These are phyloP conservation scores for Boleophthalmus pectinirostris DNA, from an alignment of 2,113 vertebrate species.

Conservation along the genomic window DNA sequence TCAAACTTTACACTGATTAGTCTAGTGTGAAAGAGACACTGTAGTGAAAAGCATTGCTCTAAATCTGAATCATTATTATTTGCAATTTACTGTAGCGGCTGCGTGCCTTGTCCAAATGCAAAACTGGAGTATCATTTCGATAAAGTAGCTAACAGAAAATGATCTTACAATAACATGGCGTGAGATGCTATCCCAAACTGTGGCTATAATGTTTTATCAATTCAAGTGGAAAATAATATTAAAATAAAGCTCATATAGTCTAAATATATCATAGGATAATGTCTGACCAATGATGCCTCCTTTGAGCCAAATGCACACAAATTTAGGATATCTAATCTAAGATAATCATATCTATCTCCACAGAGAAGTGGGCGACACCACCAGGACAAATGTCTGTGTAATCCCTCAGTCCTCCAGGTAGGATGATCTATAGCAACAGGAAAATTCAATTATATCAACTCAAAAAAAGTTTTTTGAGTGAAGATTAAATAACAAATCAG, in stretches of 20 bases:
- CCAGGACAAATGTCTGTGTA: no score
- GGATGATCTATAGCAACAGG: no score
- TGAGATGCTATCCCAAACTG: not conserved
- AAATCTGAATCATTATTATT: slow-evolving; percentile 33
- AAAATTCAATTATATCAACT: no score
- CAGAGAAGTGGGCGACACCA: no score
- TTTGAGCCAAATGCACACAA: no score
- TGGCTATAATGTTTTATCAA: not conserved
- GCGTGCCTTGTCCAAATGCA: not conserved
- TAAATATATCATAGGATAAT: not conserved
- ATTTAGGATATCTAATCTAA: no score
- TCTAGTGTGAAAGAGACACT: slow-evolving; percentile 52
- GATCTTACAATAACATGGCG: not conserved
- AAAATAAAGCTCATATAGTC: not conserved
- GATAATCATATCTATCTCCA: no score
- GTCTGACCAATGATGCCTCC: not conserved
- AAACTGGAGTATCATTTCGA: not conserved
- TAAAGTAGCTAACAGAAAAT: not conserved
- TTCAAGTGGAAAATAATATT: not conserved
- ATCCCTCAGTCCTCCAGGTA: no score
- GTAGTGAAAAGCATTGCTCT: slow-evolving; percentile 36
- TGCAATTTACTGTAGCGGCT: not conserved
- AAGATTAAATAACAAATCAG: no score
- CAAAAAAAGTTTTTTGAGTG: no score
- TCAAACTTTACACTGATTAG: slow-evolving; percentile 63